Base-by-base conservation (phyloP, 2,888 invertebrate genomes). In the Drosophila mayaguana region DNA sequence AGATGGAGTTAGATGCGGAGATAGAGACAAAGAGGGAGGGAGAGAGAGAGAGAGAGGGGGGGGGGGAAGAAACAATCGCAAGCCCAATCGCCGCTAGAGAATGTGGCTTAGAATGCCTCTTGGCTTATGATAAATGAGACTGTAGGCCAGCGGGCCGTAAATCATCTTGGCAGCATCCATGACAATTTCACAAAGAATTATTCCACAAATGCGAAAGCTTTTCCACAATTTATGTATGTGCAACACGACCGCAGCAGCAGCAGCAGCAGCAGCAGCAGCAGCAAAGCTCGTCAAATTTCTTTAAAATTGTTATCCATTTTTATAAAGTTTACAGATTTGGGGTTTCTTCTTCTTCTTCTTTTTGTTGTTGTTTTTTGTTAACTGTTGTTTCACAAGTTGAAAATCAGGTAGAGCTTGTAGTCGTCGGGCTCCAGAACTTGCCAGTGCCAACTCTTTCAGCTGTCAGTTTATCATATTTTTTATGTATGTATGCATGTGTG, bases 81-180 rank as follows among this genome's bases (percentile, higher is more conserved):
- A 53, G 56, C 42, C 62, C 60, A 71, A 62, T 76, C 64, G 53
- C 71, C 25, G 71, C 55, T 43, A 28, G 38, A 70, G 71, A 72
- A 77, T 77, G 59, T 46, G 66, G 72, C 62, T 66, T 66, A 66
- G 66, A 78, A 72, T 73, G 63, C 59, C 43, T 63, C 63, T 75
- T 56, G 66, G 72, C 77, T 72, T 77, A 72, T 86, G 87, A 83
- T 83, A 86, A 83, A 81, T 83, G 83, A 78, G 81, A 65, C 81
- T 62, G 63, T 63, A 48, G 56, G 59, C 63, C 72, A 80, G 42
- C 62, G 65, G 53, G 79, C 70, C 68, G 75, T 87, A 87, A 82
- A 82, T 82, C 84, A 82, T 72, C 63, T 63, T 65, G 61, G 55
- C 55, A 50, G 38, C 28, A 20, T 28, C 40, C 48, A 54, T 56